Base-by-base conservation (phyloP, 1,140 invertebrate species). In the Brachionus calyciflorus region DNA sequence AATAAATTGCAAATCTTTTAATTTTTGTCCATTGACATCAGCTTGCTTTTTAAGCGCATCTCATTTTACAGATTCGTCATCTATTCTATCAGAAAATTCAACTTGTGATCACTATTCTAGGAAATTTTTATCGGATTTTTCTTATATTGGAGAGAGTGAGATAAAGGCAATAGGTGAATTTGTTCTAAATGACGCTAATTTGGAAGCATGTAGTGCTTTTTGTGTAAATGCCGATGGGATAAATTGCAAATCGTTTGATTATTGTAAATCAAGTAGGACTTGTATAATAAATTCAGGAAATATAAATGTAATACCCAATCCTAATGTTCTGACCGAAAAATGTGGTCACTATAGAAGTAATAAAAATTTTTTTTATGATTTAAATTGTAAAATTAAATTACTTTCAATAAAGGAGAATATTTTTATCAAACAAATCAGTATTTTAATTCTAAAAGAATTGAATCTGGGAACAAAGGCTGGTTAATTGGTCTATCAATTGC, bases 271-370 rank as follows among this genome's bases (percentile, higher is more conserved):
- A 30, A 51, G 26, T 19, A 73, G 26, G 12, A 73, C 69, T 21
- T 73, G 69, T 24, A 51, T 73, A 12, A 30, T 73, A 28, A 73
- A 73, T 51, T 40, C 30, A 3, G 69, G 69, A 24, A 24, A 19
- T 7, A 48, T 24, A 30, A 49, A 73, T 19, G 7, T 21, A 17
- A 30, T 73, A 10, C 2, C 33, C 9, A 73, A 19, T 26, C 51
- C 10, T 14, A 55, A 73, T 55, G 69, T 41, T 33, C 44, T n/a
- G 10, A 73, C 46, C 9, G 69, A 73, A 24, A 21, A 33, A 1
- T 73, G 69, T 73, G 69, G 44, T 21, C 69, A 73, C 51, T 73
- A 73, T 26, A 73, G 69, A 73, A 49, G 69, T 73, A 73, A 30
- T 9, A 10, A 21, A 14, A 0, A 73, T n/a, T 73, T 73, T 73